These are phyloP conservation scores for Pollenia angustigena DNA, from an alignment of 2,888 invertebrate species.

Conservation along the genomic window DNA sequence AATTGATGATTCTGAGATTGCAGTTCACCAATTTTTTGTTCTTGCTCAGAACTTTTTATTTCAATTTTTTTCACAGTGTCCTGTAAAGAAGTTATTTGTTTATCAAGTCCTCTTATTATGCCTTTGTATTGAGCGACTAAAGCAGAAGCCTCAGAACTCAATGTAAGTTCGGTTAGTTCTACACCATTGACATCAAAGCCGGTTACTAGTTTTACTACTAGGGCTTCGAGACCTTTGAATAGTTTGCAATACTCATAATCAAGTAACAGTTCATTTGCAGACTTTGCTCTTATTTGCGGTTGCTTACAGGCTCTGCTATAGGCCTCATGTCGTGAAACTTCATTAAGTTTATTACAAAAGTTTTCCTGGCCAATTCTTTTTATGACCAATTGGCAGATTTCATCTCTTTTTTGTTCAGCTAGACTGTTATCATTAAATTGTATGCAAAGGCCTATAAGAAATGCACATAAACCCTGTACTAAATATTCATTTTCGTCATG, in stretches of 20 bases:
- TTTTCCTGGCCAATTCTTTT: slow-evolving; percentile 96
- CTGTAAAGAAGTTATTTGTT: slow-evolving; percentile 85
- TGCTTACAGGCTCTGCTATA: slow-evolving; percentile 97
- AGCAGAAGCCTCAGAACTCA: slow-evolving; percentile 83
- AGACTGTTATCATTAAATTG: slow-evolving; percentile 94
- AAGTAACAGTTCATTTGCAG: slow-evolving; percentile 91
- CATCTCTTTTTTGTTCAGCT: slow-evolving; percentile 90
- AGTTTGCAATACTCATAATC: slow-evolving; percentile 98
- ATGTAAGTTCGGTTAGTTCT: slow-evolving; percentile 85
- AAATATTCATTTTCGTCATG: slow-evolving; percentile 96
- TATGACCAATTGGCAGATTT: slow-evolving; percentile 90
- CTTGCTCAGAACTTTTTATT: slow-evolving; percentile 77
- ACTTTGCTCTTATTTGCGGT: slow-evolving; percentile 93
- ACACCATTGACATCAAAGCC: slow-evolving; percentile 85
- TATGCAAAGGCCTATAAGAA: slow-evolving; percentile 96
- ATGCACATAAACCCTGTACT: slow-evolving; percentile 94
- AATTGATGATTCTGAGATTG: slow-evolving; percentile 89
- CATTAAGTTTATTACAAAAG: slow-evolving; percentile 92
- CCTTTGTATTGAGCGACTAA: slow-evolving; percentile 91
- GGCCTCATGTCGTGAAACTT: slow-evolving; percentile 94
- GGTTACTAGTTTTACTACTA: slow-evolving; percentile 85
- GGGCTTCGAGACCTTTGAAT: slow-evolving; percentile 91
- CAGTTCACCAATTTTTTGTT: slow-evolving; percentile 88
- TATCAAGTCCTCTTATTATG: slow-evolving; percentile 95
- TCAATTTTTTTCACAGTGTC: slow-evolving; percentile 78